Evolutionary conservation across 2,113 vertebrate genomes (phyloP).

Genomic region (Garra rufa): DNA sequence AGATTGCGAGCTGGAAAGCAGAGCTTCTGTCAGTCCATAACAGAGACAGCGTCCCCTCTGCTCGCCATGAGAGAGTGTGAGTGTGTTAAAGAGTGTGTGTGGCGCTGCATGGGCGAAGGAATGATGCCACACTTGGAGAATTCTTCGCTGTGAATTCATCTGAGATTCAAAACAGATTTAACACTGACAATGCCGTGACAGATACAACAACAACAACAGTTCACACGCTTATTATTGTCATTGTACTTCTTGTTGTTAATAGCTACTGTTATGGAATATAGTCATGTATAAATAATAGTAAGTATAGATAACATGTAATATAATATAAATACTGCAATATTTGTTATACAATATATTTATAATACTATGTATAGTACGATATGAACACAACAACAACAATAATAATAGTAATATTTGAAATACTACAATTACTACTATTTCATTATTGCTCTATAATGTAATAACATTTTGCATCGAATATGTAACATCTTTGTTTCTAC

Average conservation of each 20-base stretch:
- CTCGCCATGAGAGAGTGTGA: neutral
- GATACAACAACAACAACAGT: conserved; percentile 8
- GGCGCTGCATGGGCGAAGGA: neutral
- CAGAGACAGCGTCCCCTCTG: conserved; percentile 24
- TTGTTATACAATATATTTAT: neutral
- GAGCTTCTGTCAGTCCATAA: conserved; percentile 39
- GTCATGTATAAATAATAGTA: too few species aligned
- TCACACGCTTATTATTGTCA: neutral
- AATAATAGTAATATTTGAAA: neutral
- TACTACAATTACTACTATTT: too few species aligned
- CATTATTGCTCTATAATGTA: too few species aligned
- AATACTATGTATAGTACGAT: neutral
- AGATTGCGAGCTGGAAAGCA: neutral
- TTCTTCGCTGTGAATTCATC: conserved; percentile 12
- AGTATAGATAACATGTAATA: too few species aligned
- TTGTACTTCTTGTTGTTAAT: neutral
- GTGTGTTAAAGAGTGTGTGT: conserved; percentile 6
- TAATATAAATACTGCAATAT: neutral
- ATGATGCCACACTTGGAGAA: conserved; percentile 34
- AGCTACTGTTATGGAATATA: neutral
- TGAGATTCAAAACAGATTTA: conserved; percentile 35
- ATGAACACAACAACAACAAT: neutral
- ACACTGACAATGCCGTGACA: conserved; percentile 22
- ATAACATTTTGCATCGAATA: too few species aligned
- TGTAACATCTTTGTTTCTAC: too few species aligned